Evolutionary conservation across 2,888 invertebrate genomes (phyloP).

Genomic region (Notocelia uddmanniana): DNA sequence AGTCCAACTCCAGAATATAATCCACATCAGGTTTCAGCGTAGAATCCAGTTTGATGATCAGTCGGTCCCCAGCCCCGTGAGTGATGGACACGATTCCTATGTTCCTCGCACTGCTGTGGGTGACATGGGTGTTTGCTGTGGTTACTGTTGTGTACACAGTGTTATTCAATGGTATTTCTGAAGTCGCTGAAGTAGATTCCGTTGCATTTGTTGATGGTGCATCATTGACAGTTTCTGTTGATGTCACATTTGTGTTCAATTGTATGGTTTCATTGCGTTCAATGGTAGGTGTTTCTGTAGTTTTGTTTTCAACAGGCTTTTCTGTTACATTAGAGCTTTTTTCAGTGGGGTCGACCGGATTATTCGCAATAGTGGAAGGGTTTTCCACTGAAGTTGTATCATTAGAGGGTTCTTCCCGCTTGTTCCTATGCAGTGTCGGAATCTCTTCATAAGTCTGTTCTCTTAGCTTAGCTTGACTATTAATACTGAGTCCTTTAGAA

Average conservation of each 20-base stretch:
- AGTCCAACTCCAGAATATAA: conserved; percentile 85
- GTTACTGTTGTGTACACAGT: conserved; percentile 31
- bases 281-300: background rate
- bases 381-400: conserved; percentile 39
- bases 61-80: conserved; percentile 69
- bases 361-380: background rate
- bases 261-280: conserved; percentile 1
- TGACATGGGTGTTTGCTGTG: conserved; percentile 68
- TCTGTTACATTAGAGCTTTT: background rate
- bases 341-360: background rate
- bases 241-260: conserved; percentile 5
- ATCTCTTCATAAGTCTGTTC: conserved; percentile 79
- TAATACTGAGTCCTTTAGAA: conserved; percentile 77
- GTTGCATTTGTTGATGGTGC: conserved; percentile 47
- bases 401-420: conserved; percentile 56
- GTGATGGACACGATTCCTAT: conserved; percentile 68
- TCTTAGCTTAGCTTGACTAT: conserved; percentile 69
- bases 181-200: conserved; percentile 47
- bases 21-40: conserved; percentile 76
- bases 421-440: conserved; percentile 62
- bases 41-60: conserved; percentile 68
- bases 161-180: conserved; percentile 48
- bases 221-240: conserved; percentile 45
- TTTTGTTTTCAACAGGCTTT: background rate
- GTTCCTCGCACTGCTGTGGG: conserved; percentile 71